Conservation (phyloP, 2,113 vertebrate species). For the Phocoena sinus region DNA sequence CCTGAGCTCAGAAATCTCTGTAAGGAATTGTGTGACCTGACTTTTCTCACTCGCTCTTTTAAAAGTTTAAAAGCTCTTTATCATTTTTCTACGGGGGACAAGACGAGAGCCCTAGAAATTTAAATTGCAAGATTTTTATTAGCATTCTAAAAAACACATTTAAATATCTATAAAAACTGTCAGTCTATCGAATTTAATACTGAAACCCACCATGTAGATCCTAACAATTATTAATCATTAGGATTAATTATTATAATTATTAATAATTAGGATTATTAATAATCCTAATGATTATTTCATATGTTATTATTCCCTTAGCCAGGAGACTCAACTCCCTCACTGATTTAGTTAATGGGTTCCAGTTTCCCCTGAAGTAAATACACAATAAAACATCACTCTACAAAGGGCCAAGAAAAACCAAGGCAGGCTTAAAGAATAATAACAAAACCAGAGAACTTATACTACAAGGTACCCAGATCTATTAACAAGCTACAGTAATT, state of each 20-base stretch:
- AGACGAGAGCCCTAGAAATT: neutral
- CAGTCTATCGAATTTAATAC: neutral
- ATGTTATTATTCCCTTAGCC: neutral
- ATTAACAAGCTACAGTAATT: neutral
- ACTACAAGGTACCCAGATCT: neutral
- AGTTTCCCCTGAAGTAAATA: neutral
- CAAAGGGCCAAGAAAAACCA: neutral
- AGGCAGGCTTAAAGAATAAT: neutral
- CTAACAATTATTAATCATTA: neutral
- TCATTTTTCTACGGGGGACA: neutral
- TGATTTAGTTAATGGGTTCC: neutral
- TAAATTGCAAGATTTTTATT: neutral
- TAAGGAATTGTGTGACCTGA: neutral
- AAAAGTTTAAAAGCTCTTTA: neutral
- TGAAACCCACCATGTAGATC: neutral
- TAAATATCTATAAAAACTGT: constrained; percentile 1
- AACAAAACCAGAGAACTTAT: neutral
- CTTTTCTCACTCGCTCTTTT: neutral
- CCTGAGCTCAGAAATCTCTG: neutral
- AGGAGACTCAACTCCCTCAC: neutral
- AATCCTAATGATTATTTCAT: neutral
- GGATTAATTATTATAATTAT: no score
- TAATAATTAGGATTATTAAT: no score
- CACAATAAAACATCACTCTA: neutral
- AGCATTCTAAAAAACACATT: neutral